Conservation (phyloP, 2,888 invertebrate species). For the Laothoe populi region DNA sequence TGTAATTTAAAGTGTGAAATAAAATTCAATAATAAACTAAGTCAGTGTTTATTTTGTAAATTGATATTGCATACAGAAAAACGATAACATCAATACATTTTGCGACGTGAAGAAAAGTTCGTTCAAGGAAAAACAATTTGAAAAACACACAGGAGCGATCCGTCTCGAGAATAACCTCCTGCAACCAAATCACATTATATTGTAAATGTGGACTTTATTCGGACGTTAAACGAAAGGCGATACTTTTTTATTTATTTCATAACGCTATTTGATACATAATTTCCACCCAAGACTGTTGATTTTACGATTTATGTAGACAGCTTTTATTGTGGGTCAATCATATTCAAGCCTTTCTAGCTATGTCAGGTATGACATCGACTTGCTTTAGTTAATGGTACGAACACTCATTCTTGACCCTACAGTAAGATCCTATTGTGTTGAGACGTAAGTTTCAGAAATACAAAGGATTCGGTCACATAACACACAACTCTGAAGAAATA, state of each 20-base stretch:
- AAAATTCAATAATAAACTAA: not conserved
- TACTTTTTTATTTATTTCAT: not conserved
- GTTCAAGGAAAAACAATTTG: not conserved
- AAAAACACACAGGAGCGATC: not conserved
- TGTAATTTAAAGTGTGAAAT: not conserved
- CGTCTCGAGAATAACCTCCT: conserved; percentile 2
- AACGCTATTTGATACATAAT: too few species aligned
- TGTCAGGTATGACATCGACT: too few species aligned
- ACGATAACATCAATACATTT: not conserved
- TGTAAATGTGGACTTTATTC: conserved; percentile 11
- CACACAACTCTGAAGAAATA: too few species aligned
- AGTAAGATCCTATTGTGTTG: too few species aligned
- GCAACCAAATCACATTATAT: conserved; percentile 3
- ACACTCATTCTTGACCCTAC: too few species aligned
- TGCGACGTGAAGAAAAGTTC: not conserved
- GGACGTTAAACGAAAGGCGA: not conserved
- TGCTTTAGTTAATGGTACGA: too few species aligned
- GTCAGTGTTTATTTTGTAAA: not conserved
- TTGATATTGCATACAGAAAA: not conserved
- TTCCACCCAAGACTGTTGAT: too few species aligned
- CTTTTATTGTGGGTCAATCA: too few species aligned
- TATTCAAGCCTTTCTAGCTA: too few species aligned
- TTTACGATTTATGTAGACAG: too few species aligned
- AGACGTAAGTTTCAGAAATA: too few species aligned
- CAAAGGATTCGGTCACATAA: too few species aligned